phyloP scores from a whole-genome alignment of 2,888 invertebrate genomes.

The Stenodera caucasica region DNA sequence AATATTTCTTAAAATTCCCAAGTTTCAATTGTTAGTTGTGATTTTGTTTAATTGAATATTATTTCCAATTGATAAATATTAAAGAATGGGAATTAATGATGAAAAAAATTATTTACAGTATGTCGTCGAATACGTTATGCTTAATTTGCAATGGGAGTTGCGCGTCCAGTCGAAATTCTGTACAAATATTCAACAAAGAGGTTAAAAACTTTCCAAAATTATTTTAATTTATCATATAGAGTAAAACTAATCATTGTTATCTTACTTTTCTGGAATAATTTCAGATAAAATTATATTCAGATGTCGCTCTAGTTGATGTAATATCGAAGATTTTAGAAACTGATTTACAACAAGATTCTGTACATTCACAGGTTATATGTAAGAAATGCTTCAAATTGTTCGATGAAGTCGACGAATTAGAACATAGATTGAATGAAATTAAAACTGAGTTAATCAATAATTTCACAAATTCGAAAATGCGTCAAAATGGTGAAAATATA shows the following conservation, averaged over 20 bases:
- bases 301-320: conserved; percentile 46
- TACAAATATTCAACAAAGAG: conserved; percentile 59
- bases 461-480: conserved; percentile 50
- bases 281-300: conserved; percentile 45
- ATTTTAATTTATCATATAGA: not conserved
- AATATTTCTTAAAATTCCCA: conserved; percentile 3
- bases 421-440: conserved; percentile 58
- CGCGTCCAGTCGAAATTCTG: conserved; percentile 59
- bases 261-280: conserved; percentile 15
- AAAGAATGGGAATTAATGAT: conserved; percentile 6
- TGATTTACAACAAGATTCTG: conserved; percentile 58
- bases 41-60: conserved; percentile 4
- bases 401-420: conserved; percentile 65
- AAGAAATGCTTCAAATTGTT: conserved; percentile 68
- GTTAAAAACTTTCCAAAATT: conserved; percentile 36
- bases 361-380: conserved; percentile 64
- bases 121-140: conserved; percentile 57
- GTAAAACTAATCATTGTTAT: not conserved
- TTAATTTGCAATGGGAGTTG: conserved; percentile 65
- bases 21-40: not conserved
- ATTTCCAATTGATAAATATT: conserved; percentile 6
- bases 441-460: conserved; percentile 59
- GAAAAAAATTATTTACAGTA: conserved; percentile 39
- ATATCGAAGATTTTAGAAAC: conserved; percentile 58
- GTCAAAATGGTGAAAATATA: conserved; percentile 33